These are phyloP conservation scores for Rotaria socialis DNA, from an alignment of 2,888 invertebrate species.

Conservation along the genomic window DNA sequence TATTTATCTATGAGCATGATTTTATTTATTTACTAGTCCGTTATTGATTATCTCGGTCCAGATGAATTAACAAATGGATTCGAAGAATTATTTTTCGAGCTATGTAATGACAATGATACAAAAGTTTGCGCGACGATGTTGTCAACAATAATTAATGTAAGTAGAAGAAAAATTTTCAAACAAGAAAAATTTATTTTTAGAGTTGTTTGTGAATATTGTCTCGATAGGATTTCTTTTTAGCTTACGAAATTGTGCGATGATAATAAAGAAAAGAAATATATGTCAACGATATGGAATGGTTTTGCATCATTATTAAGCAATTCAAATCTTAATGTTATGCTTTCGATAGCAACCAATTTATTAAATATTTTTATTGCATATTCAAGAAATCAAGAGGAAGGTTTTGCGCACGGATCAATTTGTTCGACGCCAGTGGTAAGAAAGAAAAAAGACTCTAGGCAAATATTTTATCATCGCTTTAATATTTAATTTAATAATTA, in stretches of 20 bases:
- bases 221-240: conserved; percentile 6
- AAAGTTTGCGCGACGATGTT: not conserved
- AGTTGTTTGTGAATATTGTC: not conserved
- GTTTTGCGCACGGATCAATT: not conserved
- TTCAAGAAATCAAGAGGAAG: not conserved
- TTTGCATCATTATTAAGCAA: not conserved
- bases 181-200: not conserved
- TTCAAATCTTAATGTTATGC: not conserved
- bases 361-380: not conserved
- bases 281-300: not conserved
- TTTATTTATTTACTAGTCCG: not conserved
- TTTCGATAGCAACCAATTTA: not conserved
- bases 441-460: not conserved
- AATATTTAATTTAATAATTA: too few species aligned
- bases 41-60: not conserved
- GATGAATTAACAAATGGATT: not conserved
- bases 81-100: not conserved
- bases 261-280: not conserved
- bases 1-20: too few species aligned
- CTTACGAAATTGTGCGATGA: not conserved
- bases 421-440: not conserved
- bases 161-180: not conserved
- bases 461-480: not conserved
- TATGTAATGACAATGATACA: not conserved
- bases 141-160: conserved; percentile 22